Percentiles rank a stretch among this genome's conserved stretches.
Evolutionary conservation across 2,113 vertebrate species (phyloP).

Genomic region (Hepsetus odoe): DNA sequence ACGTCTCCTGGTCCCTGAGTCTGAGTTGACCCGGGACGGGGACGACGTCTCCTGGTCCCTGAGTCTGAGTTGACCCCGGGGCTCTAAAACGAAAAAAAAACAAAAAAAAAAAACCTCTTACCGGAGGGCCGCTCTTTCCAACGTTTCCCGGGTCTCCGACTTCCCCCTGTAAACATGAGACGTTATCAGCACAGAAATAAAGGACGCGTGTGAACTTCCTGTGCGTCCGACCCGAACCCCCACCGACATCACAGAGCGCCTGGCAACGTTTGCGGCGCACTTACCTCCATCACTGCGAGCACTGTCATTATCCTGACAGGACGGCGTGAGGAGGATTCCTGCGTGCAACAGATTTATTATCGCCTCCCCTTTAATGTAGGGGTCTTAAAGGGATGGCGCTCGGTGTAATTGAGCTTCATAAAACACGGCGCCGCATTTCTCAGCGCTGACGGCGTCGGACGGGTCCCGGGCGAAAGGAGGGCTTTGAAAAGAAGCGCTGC

Average conservation of each 20-base stretch:
- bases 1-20: no score
- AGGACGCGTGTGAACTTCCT: conserved; percentile 49
- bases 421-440: neutral
- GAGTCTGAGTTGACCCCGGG: no score
- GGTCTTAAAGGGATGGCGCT: neutral
- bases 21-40: no score
- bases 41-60: no score
- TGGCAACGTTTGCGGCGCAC: conserved; percentile 8
- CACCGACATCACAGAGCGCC: conserved; percentile 43
- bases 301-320: conserved; percentile 48
- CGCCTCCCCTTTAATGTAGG: conserved; percentile 16
- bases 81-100: no score
- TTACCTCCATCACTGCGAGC: conserved; percentile 28
- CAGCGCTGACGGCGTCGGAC: no score
- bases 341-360: conserved; percentile 49
- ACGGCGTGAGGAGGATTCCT: conserved; percentile 46
- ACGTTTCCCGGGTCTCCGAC: conserved; percentile 85
- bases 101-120: conserved; percentile 77
- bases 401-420: neutral
- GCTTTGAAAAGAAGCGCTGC: no score
- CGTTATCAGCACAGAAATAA: conserved; percentile 27
- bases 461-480: no score
- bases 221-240: conserved; percentile 33
- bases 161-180: conserved; percentile 84
- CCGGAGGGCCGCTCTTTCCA: conserved; percentile 89